Percentiles rank a stretch among this genome's conserved stretches.
phyloP scores from a whole-genome alignment of 2,113 vertebrate genomes.

The Toxotes chatareus region DNA sequence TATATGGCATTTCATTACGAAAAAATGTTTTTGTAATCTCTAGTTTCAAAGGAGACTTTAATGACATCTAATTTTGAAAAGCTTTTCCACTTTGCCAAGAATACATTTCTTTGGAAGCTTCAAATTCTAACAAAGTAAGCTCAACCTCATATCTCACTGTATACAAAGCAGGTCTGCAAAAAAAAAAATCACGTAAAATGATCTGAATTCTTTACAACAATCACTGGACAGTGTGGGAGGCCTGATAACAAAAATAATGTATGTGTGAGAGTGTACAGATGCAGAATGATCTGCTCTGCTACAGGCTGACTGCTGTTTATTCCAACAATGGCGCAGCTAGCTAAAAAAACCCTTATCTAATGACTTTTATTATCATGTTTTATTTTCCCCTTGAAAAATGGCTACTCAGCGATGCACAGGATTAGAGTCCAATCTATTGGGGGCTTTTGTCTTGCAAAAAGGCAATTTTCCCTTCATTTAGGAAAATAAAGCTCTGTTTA shows the following conservation, averaged over 20 bases:
- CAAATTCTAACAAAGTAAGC: slow-evolving; percentile 14
- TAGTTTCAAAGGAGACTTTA: slow-evolving; percentile 46
- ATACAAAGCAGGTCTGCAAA: slow-evolving; percentile 16
- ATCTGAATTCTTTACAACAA: slow-evolving; percentile 15
- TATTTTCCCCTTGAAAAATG: slow-evolving; percentile 71
- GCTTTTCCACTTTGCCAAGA: slow-evolving; percentile 22
- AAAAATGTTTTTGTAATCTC: slow-evolving; percentile 32
- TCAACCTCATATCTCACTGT: background rate
- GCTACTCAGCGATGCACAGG: slow-evolving; percentile 69
- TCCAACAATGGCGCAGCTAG: slow-evolving; percentile 57
- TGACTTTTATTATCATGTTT: slow-evolving; percentile 71
- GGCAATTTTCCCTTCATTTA: slow-evolving; percentile 67
- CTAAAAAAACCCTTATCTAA: slow-evolving; percentile 65
- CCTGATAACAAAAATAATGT: slow-evolving; percentile 20
- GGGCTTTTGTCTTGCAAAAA: slow-evolving; percentile 64
- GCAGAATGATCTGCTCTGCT: slow-evolving; percentile 45
- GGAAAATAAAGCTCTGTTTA: slow-evolving; percentile 62
- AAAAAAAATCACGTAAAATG: slow-evolving; percentile 13
- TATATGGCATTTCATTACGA: background rate
- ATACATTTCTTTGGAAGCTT: slow-evolving; percentile 21
- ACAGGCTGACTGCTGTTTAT: slow-evolving; percentile 50
- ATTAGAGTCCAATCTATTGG: slow-evolving; percentile 66
- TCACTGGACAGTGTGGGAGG: slow-evolving; percentile 15
- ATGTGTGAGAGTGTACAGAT: slow-evolving; percentile 38
- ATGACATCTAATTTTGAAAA: slow-evolving; percentile 33